Evolutionary conservation across 2,797 vertebrate genomes (phyloP).

Genomic region (Myotis daubentonii): DNA sequence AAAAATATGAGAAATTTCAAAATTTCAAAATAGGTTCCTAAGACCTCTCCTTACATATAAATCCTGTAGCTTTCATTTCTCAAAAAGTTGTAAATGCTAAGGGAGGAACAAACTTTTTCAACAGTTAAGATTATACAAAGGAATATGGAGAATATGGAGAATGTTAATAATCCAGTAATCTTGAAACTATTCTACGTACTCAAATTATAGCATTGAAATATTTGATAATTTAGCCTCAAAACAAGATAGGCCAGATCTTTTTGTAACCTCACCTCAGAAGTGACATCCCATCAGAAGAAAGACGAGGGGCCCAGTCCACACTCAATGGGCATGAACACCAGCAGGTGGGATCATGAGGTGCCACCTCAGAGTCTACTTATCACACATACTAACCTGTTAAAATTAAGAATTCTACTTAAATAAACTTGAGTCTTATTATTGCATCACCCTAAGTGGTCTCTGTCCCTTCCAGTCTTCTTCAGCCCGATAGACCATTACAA

Average conservation of each 20-base stretch:
- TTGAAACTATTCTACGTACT: not conserved
- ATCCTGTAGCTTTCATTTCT: constrained; percentile 47
- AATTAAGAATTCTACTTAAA: constrained; percentile 23
- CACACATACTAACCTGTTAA: not conserved
- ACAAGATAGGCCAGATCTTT: not conserved
- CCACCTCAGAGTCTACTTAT: not conserved
- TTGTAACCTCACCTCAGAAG: constrained; percentile 20
- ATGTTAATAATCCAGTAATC: constrained; percentile 38
- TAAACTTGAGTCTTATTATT: not conserved
- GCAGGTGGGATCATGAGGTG: not conserved
- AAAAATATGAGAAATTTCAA: constrained; percentile 31
- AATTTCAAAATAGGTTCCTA: constrained; percentile 54
- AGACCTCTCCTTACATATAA: constrained; percentile 13
- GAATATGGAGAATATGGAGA: constrained; percentile 24
- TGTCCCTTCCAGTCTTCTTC: not conserved
- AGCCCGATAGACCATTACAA: not conserved
- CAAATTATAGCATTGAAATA: constrained; percentile 23
- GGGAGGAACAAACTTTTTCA: not conserved
- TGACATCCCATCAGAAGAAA: not conserved
- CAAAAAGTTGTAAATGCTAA: constrained; percentile 57
- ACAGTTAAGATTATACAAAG: not conserved
- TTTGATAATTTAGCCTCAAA: not conserved
- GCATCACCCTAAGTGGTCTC: not conserved
- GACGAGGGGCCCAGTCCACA: not conserved
- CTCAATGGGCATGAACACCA: not conserved